phyloP scores from a whole-genome alignment of 2,888 invertebrate genomes.

The Entomobrya multifasciata region DNA sequence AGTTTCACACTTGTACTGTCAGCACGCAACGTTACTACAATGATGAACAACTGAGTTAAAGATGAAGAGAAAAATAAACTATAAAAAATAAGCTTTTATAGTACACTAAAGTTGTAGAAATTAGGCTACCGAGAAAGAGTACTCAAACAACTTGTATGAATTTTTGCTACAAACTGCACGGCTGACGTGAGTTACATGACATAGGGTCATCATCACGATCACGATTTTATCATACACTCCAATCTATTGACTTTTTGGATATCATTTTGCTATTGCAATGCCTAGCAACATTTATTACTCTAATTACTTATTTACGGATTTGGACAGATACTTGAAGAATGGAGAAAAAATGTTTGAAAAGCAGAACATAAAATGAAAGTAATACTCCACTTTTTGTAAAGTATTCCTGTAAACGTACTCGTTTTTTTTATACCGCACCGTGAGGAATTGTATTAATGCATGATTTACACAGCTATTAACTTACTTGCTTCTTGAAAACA shows the following conservation, averaged over 20 bases:
- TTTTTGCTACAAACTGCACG: too few species aligned
- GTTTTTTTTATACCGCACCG: background rate
- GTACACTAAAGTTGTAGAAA: too few species aligned
- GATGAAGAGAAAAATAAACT: too few species aligned
- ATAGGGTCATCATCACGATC: background rate
- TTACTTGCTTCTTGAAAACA: background rate
- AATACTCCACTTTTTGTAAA: background rate
- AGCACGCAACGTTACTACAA: too few species aligned
- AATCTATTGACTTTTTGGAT: too few species aligned
- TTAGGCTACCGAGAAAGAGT: too few species aligned
- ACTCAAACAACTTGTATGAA: too few species aligned
- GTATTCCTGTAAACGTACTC: background rate
- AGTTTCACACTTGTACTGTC: too few species aligned
- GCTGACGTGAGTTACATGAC: too few species aligned
- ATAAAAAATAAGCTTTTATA: too few species aligned
- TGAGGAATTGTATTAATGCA: slow-evolving; percentile 51
- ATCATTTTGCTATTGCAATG: background rate
- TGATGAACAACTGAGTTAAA: too few species aligned
- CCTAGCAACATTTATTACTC: background rate
- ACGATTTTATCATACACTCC: too few species aligned
- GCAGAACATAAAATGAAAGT: background rate
- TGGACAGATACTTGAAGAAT: background rate
- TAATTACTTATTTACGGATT: slow-evolving; percentile 16
- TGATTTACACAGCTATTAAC: slow-evolving; percentile 50
- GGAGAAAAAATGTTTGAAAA: background rate